Base-by-base conservation (phyloP, 2,113 vertebrate genomes). In the Suncus etruscus region DNA sequence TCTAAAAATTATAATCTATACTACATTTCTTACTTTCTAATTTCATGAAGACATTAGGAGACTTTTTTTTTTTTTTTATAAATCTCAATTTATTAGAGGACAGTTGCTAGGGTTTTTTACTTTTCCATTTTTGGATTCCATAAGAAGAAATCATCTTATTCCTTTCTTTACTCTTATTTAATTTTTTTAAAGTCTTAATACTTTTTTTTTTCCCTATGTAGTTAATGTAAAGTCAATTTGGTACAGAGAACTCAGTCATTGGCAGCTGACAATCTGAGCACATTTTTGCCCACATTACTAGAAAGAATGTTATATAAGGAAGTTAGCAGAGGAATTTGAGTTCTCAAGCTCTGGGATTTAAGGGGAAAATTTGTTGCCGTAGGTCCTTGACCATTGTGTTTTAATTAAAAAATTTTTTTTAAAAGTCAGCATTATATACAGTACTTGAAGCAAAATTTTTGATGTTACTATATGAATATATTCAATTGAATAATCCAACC, bases 341-440 rank as follows among this genome's bases (percentile, higher is more conserved):
- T 75, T 85, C 48, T 31, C 0, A 0, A 68, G 66, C 54, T 31
- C 82, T 5, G 29, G 45, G 14, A 75, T 25, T 68, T 69, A 86
- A 86, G 24, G 54, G 80, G 54, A 77, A 81, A 25, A 54, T 85
- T 87, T 87, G 51, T 86, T 32, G 45, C 92, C 51, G 29, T 32
- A 54, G 63, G 48, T 72, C 39, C 32, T 27, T 63, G 48, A 86
- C 86, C 31, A 90, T 90, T 77, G 69, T 77, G 32, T 92, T 81
- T 87, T 93, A 93, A 92, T 48, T 88, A 86, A 91, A 94, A 91
- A 88, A n/a, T n/a, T 79, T 90, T 72, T 47, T 39, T 91, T 79
- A 74, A 82, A 79, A 65, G 66, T 69, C 66, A 27, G 75, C 65
- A 63, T 96, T 93, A 89, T 48, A 15, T 87, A 94, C 86, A 66